Conservation (phyloP, 30 jellyfish, hydroid and myxozoan genomes). For the Hydra vulgaris region DNA sequence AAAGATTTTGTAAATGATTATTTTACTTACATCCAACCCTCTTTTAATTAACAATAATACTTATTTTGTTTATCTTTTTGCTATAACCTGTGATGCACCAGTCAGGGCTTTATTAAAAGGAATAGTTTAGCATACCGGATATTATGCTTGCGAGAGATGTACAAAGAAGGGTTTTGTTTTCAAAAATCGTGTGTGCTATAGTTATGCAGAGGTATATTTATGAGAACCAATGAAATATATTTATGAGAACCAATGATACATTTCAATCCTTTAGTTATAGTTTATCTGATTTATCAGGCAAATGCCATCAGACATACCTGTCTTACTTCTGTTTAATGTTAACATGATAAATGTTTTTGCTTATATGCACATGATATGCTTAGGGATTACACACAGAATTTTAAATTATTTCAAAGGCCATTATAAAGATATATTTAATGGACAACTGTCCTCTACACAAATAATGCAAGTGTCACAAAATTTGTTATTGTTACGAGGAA, state of each 20-base stretch:
- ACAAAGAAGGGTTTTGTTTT: too few species aligned
- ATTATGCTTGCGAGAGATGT: too few species aligned
- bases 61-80: neutral
- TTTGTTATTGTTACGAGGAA: neutral
- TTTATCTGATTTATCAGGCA: neutral
- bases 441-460: neutral
- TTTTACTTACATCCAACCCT: neutral
- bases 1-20: neutral
- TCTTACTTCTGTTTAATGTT: neutral
- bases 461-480: neutral
- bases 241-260: neutral
- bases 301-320: neutral
- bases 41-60: neutral
- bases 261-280: neutral
- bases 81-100: neutral
- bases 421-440: neutral
- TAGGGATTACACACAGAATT: neutral
- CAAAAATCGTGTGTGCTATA: too few species aligned
- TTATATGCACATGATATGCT: neutral
- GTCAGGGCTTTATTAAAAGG: too few species aligned
- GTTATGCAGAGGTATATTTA: too few species aligned
- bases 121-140: too few species aligned
- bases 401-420: neutral
- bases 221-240: too few species aligned
- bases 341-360: neutral